These are phyloP conservation scores for Hydrophis major DNA, from an alignment of 2,797 vertebrate species.

Conservation along the genomic window DNA sequence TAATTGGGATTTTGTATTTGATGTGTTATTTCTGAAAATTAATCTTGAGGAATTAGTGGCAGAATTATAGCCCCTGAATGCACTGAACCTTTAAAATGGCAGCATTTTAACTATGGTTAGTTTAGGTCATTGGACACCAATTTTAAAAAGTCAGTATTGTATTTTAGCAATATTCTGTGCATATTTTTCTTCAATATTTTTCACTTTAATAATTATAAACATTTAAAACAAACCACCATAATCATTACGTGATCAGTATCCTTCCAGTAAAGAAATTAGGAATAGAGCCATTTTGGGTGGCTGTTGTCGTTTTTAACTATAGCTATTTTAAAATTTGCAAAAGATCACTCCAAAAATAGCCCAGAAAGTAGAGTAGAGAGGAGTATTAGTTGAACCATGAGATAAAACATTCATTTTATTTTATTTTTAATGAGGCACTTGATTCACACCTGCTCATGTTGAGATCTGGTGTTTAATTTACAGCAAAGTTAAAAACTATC, in stretches of 20 bases:
- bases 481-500: not conserved
- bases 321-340: not conserved
- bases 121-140: conserved; percentile 57
- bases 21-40: conserved; percentile 76
- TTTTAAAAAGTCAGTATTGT: conserved; percentile 62
- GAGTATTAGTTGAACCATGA: not conserved
- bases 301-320: conserved; percentile 21
- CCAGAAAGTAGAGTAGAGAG: not conserved
- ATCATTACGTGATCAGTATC: conserved; percentile 34
- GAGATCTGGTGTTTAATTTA: not conserved
- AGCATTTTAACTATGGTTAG: conserved; percentile 68
- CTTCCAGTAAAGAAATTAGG: conserved; percentile 62
- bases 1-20: conserved; percentile 80
- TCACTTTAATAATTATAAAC: conserved; percentile 53
- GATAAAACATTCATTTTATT: not conserved
- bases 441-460: not conserved
- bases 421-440: not conserved
- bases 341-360: not conserved
- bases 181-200: conserved; percentile 35
- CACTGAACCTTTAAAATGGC: conserved; percentile 81
- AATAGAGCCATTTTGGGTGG: not conserved
- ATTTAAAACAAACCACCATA: not conserved
- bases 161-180: conserved; percentile 62
- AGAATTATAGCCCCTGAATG: conserved; percentile 70
- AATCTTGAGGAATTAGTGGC: conserved; percentile 71